Conservation (phyloP, 92 coral and sea anemone species). For the Zoanthus gigantus region DNA sequence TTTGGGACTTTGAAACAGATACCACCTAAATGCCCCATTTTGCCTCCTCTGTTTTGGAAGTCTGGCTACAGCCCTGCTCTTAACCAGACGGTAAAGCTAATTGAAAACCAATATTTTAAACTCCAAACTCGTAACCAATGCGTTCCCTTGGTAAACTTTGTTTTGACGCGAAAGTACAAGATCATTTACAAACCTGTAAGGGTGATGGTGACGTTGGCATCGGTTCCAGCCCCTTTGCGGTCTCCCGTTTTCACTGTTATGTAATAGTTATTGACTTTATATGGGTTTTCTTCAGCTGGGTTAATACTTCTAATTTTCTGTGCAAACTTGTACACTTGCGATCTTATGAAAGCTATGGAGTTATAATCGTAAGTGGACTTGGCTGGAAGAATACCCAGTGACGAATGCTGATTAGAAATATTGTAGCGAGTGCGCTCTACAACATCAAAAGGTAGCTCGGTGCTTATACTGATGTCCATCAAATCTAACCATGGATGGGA, state of each 20-base stretch:
- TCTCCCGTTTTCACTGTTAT: conserved; percentile 73
- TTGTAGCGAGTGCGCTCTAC: conserved; percentile 42
- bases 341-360: conserved; percentile 57
- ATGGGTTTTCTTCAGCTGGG: conserved; percentile 17
- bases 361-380: conserved; percentile 67
- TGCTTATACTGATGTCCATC: conserved; percentile 63
- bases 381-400: conserved; percentile 64
- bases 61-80: too few species aligned
- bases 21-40: too few species aligned
- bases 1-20: too few species aligned
- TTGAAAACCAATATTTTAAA: too few species aligned
- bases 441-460: conserved; percentile 60
- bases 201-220: conserved; percentile 71
- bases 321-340: conserved; percentile 45
- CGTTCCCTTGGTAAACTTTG: too few species aligned
- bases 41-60: too few species aligned
- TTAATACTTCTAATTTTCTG: conserved; percentile 12
- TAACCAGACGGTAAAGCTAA: too few species aligned
- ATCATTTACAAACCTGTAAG: conserved; percentile 48
- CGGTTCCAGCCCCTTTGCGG: conserved; percentile 75
- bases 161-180: too few species aligned
- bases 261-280: conserved; percentile 48
- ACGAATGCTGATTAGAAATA: conserved; percentile 52
- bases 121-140: too few species aligned
- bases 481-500: conserved; percentile 78